Evolutionary conservation across 2,797 vertebrate genomes (phyloP), one percentile per base, ranked within the genome.

Genomic region (Rhadinocentrus ornatus): DNA sequence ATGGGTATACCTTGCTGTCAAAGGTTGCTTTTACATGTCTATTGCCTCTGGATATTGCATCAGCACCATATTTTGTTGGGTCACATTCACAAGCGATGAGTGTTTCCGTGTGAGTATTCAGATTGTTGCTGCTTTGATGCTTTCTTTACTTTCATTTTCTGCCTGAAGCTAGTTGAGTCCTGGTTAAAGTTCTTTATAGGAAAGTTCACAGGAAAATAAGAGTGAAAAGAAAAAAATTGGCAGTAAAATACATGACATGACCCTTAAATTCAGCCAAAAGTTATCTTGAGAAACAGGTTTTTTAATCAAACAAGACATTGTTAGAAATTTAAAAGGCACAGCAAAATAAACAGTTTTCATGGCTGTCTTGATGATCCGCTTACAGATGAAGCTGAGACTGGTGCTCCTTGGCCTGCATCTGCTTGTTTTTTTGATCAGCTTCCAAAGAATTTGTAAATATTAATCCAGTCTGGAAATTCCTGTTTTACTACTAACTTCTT

Each of bases 111-210:
- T 35, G 54, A 62, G 26, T 7, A 7, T 50, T 77, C 55, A 46
- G 55, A 48, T 26, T 29, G n/a, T 66, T 62, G 68, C 72, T 34
- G 37, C 29, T n/a, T 46, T 41, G 52, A 66, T 71, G 31, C 69
- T 66, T 82, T 72, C 44, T 77, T 79, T 35, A 64, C 61, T 84
- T 80, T 69, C n/a, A 53, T 32, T 83, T 85, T 80, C 35, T 75
- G 13, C 18, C n/a, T 13, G 4, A 27, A 67, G 35, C 53, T 62
- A 12, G 12, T 60, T 55, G 63, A n/a, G 18, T 50, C 62, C 37
- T 24, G 71, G 62, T 31, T 53, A 39, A 60, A 26, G 15, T 3
- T 68, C 7, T 27, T 2, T 11, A 24, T 22, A 54, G 13, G 18
- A 27, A 9, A 27, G 15, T 15, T 5, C 22, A 6, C 6, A 6